Base-by-base conservation (phyloP, 2,113 vertebrate genomes). In the Archilochus colubris region DNA sequence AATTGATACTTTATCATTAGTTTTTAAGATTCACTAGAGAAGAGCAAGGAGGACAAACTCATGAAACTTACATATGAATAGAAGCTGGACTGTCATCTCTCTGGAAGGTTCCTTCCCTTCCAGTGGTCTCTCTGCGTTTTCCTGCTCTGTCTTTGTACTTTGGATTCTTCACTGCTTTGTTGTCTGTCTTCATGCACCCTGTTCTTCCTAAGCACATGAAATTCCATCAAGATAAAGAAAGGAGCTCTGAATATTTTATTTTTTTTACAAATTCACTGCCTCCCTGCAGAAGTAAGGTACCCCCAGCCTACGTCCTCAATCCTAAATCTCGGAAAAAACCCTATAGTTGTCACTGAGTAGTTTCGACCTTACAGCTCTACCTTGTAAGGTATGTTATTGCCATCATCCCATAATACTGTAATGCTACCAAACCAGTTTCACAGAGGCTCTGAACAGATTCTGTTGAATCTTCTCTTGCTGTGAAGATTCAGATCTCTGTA, bases 111-210 rank as follows among this genome's bases (percentile, higher is more conserved):
- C 99, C 98, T 94, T 99, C 99, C 48, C 99, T 99, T 86, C 99
- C 99, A 93, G 99, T 91, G 0, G 98, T 98, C 89, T 99, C 98
- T 22, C 99, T 98, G 16, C 99, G 98, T 90, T 97, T 99, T 92
- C 98, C 98, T 38, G 99, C 99, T 97, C 99, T 97, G 33, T 99
- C 99, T 97, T 98, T 98, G 88, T 99, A 99, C 82, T 97, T 98
- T n/a, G 98, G 97, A 97, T 99, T 99, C 92, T 97, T 99, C 79
- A 99, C 36, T 25, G 97, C 94, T 96, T 99, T 98, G 86, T 97
- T 96, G 82, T 98, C 98, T 96, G 82, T 98, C 98, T 91, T 99
- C 99, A 43, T 98, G 99, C 25, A 99, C 98, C 72, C 95, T 98
- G 89, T 98, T 99, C 99, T 99, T 98, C 96, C 86, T 44, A 88